Evolutionary conservation across 2,797 vertebrate genomes (phyloP).

Genomic region (Lagocephalus sceleratus): DNA sequence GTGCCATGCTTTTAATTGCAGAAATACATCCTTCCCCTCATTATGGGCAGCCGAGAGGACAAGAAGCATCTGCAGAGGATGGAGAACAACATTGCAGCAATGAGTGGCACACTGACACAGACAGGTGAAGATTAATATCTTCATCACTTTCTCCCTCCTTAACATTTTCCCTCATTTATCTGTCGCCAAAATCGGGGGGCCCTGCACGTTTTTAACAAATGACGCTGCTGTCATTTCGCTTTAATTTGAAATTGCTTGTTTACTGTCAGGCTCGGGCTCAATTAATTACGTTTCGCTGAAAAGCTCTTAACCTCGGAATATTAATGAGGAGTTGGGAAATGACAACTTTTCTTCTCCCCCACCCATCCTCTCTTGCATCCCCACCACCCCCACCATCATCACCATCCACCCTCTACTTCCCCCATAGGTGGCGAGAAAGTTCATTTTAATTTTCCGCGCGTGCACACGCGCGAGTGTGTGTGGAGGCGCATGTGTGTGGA

Average conservation of each 20-base stretch:
- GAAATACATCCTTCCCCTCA: slow-evolving; percentile 98
- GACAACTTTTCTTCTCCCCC: slow-evolving; percentile 83
- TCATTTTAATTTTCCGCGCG: slow-evolving; percentile 92
- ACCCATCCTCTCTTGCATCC: slow-evolving; percentile 35
- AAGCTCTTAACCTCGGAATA: slow-evolving; percentile 99
- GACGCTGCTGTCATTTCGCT: slow-evolving; percentile 99
- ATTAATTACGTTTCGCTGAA: slow-evolving; percentile 99
- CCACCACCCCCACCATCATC: slow-evolving; percentile 49
- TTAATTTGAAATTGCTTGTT: slow-evolving; percentile 99
- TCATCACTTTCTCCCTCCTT: slow-evolving; percentile 93
- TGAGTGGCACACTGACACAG: slow-evolving; percentile 99
- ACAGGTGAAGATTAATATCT: slow-evolving; percentile 99
- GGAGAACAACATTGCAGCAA: slow-evolving; percentile 90
- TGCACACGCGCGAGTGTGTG: slow-evolving; percentile 16
- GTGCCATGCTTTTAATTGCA: slow-evolving; percentile 84
- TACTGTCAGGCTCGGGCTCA: slow-evolving; percentile 99
- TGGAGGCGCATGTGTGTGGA: slow-evolving; percentile 19
- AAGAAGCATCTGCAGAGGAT: slow-evolving; percentile 98
- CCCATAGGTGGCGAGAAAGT: slow-evolving; percentile 90
- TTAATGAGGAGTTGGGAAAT: slow-evolving; percentile 99
- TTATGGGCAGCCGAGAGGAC: slow-evolving; percentile 94
- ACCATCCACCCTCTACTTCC: slow-evolving; percentile 64
- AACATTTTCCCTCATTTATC: slow-evolving; percentile 97
- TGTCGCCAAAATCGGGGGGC: slow-evolving; percentile 95
- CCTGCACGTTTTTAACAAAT: slow-evolving; percentile 95